Base-by-base conservation (phyloP, 2,113 vertebrate genomes). In the Pseudorectes ferrugineus region DNA sequence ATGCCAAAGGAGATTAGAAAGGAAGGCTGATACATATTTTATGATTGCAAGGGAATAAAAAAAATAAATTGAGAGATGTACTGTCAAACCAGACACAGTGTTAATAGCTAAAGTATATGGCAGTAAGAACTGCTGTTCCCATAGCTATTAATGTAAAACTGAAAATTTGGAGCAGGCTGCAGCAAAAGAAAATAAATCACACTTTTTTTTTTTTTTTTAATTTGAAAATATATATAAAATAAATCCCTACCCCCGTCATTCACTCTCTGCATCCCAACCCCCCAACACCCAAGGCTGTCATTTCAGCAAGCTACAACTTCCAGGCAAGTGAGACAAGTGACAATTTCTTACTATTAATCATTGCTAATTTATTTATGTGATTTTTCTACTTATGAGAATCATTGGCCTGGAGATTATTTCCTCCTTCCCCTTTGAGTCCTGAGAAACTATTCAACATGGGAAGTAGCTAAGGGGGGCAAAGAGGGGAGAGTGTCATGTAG, bases 131-230 rank as follows among this genome's bases (percentile, higher is more conserved):
- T 94, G 88, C 91, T 94, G 91, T 94, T 97, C 95, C 86, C 94
- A 85, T 76, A 80, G 94, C 81, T 94, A 96, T 93, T 97, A 95
- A 94, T 92, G 92, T 92, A 95, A 96, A 68, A 97, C 80, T 88
- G 81, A 97, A 96, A 94, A 96, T 81, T 71, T 72, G 72, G 88
- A 97, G 94, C 92, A 95, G 75, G 90, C 92, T 88, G 72, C 79
- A 95, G 95, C 65, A 89, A 95, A 96, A 75, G 63, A 93, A 95
- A 94, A 96, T 92, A 94, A 95, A 96, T 96, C 84, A 95, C 81
- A 88, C 76, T 84, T 94, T 17, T 89, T 88, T 38, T 89, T 88
- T 38, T 76, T 78, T 81, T 73, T 79, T 23, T 22, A 55, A 33
- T 86, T 93, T 81, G 63, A 91, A 96, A 96, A 93, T 63, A 71